These are phyloP conservation scores for Onychomys torridus DNA, from an alignment of 2,797 vertebrate genomes.

Conservation along the genomic window DNA sequence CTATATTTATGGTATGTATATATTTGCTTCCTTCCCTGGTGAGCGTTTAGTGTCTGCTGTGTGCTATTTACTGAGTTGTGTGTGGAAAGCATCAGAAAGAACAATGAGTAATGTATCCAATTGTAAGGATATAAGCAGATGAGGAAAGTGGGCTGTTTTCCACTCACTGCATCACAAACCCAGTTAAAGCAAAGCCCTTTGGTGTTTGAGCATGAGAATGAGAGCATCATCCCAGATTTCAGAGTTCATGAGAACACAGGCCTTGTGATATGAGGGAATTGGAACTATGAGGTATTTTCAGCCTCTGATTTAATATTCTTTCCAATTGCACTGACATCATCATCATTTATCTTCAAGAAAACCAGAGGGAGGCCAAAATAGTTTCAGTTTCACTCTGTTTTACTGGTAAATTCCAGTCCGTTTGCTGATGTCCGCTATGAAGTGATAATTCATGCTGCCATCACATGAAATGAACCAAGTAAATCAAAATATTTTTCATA, in stretches of 20 bases:
- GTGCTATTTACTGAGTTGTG: conserved; percentile 18
- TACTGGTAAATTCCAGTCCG: conserved; percentile 72
- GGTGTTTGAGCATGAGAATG: conserved; percentile 47
- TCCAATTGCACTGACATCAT: conserved; percentile 78
- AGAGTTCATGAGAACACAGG: conserved; percentile 15
- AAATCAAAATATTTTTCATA: conserved; percentile 82
- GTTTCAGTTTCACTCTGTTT: conserved; percentile 78
- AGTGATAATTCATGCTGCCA: conserved; percentile 80
- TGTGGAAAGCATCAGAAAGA: conserved; percentile 36
- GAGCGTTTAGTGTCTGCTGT: background rate
- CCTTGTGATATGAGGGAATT: conserved; percentile 57
- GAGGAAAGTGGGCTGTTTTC: conserved; percentile 49
- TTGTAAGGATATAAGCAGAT: background rate
- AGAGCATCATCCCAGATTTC: conserved; percentile 60
- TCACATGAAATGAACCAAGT: conserved; percentile 76
- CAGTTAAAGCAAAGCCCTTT: background rate
- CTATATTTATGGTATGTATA: background rate
- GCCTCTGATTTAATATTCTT: conserved; percentile 82
- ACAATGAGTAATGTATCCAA: conserved; percentile 51
- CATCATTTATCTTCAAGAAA: conserved; percentile 84
- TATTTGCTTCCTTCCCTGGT: background rate
- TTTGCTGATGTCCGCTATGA: conserved; percentile 66
- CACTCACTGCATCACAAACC: background rate
- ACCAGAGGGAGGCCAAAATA: conserved; percentile 77
- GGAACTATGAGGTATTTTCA: conserved; percentile 68